phyloP scores from a whole-genome alignment of 2,888 invertebrate species.

The Agriopis aurantiaria region DNA sequence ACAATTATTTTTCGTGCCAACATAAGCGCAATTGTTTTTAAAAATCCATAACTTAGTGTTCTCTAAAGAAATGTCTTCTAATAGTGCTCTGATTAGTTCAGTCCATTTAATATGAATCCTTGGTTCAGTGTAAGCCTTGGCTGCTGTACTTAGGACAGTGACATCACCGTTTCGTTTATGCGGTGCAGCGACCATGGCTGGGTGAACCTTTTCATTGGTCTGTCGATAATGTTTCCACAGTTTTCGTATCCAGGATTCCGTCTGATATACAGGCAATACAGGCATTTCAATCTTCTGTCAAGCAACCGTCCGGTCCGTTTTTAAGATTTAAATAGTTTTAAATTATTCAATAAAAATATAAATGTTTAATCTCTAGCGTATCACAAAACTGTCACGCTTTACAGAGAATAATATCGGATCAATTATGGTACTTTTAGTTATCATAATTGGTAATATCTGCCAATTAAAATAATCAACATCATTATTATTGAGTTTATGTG shows the following conservation, averaged over 20 bases:
- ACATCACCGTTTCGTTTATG: slow-evolving; percentile 54
- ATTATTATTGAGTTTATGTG: not conserved
- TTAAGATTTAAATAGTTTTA: not conserved
- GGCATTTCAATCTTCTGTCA: not conserved
- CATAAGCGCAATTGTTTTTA: not conserved
- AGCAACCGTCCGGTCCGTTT: not conserved
- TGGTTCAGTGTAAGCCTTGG: slow-evolving; percentile 36
- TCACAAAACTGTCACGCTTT: not conserved
- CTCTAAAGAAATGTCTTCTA: not conserved
- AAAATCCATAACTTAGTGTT: not conserved
- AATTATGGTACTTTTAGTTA: not conserved
- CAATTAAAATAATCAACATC: not conserved
- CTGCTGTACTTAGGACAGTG: slow-evolving; percentile 57
- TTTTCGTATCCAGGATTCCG: not conserved
- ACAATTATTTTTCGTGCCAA: not conserved
- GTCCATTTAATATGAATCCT: too few species aligned
- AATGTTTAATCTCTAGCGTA: too few species aligned
- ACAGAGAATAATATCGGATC: not conserved
- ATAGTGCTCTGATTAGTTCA: slow-evolving; percentile 16
- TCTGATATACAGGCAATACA: not conserved
- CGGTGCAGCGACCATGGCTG: slow-evolving; percentile 41
- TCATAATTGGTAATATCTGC: too few species aligned
- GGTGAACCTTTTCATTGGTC: slow-evolving; percentile 49
- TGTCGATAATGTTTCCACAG: slow-evolving; percentile 3
- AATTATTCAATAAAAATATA: too few species aligned